A percentile compares a stretch with the other conserved stretches of the same genome.
These are phyloP conservation scores for Chrysogorgia sp. DNA, from an alignment of 92 coral and sea anemone species.

Conservation along the genomic window DNA sequence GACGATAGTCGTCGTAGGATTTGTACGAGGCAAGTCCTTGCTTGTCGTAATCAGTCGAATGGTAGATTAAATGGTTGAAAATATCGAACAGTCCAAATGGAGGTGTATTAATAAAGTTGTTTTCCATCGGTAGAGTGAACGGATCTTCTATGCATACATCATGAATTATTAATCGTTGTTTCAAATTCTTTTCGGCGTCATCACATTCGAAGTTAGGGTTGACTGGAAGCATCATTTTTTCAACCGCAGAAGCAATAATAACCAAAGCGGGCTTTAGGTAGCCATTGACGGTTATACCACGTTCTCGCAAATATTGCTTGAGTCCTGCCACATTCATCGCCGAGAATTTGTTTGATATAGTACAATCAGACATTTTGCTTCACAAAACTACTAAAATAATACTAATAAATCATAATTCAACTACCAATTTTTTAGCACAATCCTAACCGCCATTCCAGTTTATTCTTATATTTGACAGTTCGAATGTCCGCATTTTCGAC, in stretches of 20 bases:
- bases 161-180: conserved; percentile 32
- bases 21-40: no score
- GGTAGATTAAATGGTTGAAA: no score
- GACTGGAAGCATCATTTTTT: conserved; percentile 36
- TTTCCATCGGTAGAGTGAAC: conserved; percentile 7
- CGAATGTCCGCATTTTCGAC: no score
- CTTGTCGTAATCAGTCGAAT: no score
- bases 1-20: no score
- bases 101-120: background rate
- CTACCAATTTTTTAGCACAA: no score
- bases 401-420: no score
- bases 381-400: no score
- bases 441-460: no score
- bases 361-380: background rate
- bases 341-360: background rate
- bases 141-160: conserved; percentile 9
- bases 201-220: conserved; percentile 33
- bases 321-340: conserved; percentile 23
- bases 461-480: no score
- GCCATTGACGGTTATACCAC: conserved; percentile 36
- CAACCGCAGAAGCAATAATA: conserved; percentile 17
- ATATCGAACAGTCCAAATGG: conserved; percentile 7
- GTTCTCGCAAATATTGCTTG: conserved; percentile 16
- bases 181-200: background rate
- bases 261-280: conserved; percentile 22